Conservation (phyloP, 2,797 vertebrate species). For the Dryobates pubescens region DNA sequence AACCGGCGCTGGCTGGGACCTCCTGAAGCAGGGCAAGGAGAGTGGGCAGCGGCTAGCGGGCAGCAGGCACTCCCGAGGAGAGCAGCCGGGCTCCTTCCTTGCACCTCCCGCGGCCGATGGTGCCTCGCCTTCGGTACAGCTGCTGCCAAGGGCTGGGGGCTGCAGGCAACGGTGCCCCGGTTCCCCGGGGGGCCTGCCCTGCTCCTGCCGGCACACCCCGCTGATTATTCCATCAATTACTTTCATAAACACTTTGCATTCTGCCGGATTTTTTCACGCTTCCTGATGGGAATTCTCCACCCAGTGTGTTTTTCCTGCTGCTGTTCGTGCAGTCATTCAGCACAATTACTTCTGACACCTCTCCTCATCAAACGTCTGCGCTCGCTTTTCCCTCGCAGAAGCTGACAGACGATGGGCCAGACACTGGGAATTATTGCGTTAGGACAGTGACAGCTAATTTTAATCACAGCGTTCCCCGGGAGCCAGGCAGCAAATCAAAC, state of each 20-base stretch:
- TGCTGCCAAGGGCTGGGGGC: conserved; percentile 42
- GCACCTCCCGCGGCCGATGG: background rate
- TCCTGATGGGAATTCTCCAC: conserved; percentile 72
- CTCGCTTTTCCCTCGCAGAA: conserved; percentile 38
- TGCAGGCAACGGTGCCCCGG: conserved; percentile 49
- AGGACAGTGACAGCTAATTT: conserved; percentile 47
- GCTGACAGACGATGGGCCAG: conserved; percentile 46
- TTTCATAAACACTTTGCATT: conserved; percentile 65
- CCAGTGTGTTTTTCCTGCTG: conserved; percentile 69
- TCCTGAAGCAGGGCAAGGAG: conserved; percentile 3
- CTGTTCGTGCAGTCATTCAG: conserved; percentile 65
- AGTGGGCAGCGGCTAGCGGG: background rate
- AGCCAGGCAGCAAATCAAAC: background rate
- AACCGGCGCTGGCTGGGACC: background rate
- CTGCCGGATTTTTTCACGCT: conserved; percentile 59
- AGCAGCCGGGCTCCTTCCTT: background rate
- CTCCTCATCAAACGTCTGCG: conserved; percentile 60
- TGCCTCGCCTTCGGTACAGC: background rate
- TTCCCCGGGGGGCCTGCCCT: conserved; percentile 47
- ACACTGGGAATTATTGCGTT: conserved; percentile 51
- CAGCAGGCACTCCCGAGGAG: background rate
- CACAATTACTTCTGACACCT: conserved; percentile 71
- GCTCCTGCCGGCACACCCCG: conserved; percentile 7
- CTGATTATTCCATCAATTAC: conserved; percentile 78
- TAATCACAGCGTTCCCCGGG: background rate